Conservation (phyloP, 2,113 vertebrate species). For the Daboia siamensis region DNA sequence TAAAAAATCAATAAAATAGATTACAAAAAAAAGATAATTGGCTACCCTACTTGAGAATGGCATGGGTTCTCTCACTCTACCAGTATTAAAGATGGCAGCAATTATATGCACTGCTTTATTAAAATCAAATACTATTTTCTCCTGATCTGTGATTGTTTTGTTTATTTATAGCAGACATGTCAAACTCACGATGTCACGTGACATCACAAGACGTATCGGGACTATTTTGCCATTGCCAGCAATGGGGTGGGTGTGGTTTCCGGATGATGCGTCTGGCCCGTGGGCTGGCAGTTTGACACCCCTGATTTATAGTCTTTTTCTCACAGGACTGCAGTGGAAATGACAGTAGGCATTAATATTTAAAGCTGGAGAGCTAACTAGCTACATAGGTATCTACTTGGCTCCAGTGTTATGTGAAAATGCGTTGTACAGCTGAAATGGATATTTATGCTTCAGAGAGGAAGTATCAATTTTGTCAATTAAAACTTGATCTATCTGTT, state of each 20-base stretch:
- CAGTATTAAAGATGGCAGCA: not conserved
- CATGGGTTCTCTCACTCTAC: not conserved
- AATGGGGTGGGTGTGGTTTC: too few relatives aligned
- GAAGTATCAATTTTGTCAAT: not conserved
- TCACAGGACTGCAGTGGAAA: not conserved
- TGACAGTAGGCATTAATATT: conserved; percentile 15
- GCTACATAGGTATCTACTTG: not conserved
- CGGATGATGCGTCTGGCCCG: too few relatives aligned
- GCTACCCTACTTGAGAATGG: not conserved
- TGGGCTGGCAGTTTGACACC: too few relatives aligned
- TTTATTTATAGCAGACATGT: not conserved
- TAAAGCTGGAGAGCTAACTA: conserved; percentile 13
- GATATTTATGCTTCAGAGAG: conserved; percentile 1
- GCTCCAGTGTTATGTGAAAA: conserved; percentile 9
- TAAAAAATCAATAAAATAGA: too few relatives aligned
- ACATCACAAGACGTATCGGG: too few relatives aligned
- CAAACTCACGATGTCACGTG: too few relatives aligned
- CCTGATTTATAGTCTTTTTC: not conserved
- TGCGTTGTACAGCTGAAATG: conserved; percentile 1
- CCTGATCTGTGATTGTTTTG: not conserved
- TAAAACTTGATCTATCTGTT: not conserved
- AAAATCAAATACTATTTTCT: conserved; percentile 14
- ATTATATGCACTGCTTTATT: not conserved
- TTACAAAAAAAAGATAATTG: not conserved
- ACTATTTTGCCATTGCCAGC: too few relatives aligned